Evolutionary conservation across 2,888 invertebrate species (phyloP), one percentile per base, ranked within the genome.

Genomic region (Cerastis rubricosa): DNA sequence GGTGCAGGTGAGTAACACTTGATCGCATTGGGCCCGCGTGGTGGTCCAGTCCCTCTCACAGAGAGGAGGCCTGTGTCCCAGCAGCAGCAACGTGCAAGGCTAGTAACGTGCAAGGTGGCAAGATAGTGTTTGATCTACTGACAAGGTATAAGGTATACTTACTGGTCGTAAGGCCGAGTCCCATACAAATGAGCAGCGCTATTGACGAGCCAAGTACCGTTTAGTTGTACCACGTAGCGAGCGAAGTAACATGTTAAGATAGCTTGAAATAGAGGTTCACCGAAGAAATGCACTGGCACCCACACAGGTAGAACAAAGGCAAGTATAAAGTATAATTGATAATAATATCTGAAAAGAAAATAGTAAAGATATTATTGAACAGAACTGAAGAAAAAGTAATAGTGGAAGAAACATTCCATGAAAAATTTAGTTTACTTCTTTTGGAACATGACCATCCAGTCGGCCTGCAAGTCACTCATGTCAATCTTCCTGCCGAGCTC

Each of bases 201-300:
- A 92, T 99, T 99, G 8, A 99, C 98, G 8, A 97, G 94, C 98
- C 98, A 99, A 0, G 98, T 98, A 4, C 97, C 97, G 90, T 99
- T 98, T n/a, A 99, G 94, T 25, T 96, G 94, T 2, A 97, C 47
- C 3, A 97, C 90, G 89, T 98, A 98, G 25, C 98, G 97, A 40
- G 97, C 91, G 79, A 98, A 94, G 84, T 97, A 98, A 67, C 97
- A 94, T 1, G 97, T 93, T 86, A 98, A 97, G 76, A 98, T 96
- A 0, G 98, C 97, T 72, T 97, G 97, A 86, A 93, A 93, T 80
- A 97, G 94, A 1, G 96, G 93, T 92, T 99, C 99, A 43, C 97
- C 97, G 97, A 98, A 99, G 84, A 97, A 97, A 78, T 97, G 97
- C 45, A 97, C 96, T 0, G 99, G 98, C 0, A 98, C 95, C 43